Evolutionary conservation across 2,113 vertebrate species (phyloP).

Genomic region (Enhydra lutris): DNA sequence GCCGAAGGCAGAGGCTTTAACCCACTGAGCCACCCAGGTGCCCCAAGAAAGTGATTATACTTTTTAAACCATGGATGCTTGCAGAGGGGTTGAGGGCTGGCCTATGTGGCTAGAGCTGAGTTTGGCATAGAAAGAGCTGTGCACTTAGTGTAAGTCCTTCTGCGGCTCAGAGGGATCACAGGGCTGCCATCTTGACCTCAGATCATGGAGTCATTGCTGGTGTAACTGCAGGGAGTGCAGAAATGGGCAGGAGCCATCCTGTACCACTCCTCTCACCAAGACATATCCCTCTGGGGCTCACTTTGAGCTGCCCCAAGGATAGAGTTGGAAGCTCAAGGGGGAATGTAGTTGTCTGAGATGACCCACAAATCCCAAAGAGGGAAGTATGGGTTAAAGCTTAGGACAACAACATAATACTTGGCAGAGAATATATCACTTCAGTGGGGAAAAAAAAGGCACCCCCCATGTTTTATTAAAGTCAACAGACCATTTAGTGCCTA

Average conservation of each 20-base stretch:
- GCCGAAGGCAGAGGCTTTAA: too few relatives aligned
- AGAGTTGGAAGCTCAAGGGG: neutral
- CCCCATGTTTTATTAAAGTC: neutral
- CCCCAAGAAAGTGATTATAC: neutral
- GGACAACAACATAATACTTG: neutral
- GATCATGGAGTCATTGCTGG: too few relatives aligned
- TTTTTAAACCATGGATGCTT: neutral
- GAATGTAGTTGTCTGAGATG: neutral
- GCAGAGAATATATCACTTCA: neutral
- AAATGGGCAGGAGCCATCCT: neutral
- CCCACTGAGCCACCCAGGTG: too few relatives aligned
- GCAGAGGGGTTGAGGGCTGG: neutral
- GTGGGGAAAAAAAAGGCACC: too few relatives aligned
- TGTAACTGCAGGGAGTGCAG: too few relatives aligned
- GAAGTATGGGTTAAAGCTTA: neutral
- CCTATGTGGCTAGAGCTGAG: neutral
- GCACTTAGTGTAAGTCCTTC: fast-evolving
- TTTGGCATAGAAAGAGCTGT: neutral
- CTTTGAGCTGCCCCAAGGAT: fast-evolving
- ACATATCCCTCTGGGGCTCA: too few relatives aligned
- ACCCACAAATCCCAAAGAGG: neutral
- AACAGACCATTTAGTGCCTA: neutral
- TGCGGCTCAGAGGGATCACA: neutral
- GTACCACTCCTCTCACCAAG: fast-evolving
- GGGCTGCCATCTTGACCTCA: fast-evolving